phyloP scores from a whole-genome alignment of 2,888 invertebrate genomes.

The Lordiphosa andalusiaca region DNA sequence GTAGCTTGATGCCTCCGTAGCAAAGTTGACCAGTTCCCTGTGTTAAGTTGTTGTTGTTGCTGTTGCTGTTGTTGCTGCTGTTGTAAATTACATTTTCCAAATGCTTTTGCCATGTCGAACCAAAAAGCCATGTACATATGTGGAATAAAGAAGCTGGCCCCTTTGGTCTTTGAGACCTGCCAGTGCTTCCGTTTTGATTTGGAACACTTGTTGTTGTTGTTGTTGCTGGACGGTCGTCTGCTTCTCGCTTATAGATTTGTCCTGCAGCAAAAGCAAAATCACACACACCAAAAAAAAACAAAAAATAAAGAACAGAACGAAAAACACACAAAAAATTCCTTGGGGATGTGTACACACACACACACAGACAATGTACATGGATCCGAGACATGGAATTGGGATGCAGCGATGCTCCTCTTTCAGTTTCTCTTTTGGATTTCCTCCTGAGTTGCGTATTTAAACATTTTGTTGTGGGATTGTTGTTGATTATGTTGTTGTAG shows the following conservation, averaged over 20 bases:
- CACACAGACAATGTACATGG: constrained; percentile 25
- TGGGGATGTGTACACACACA: constrained; percentile 58
- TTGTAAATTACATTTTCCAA: constrained; percentile 78
- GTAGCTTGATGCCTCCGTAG: constrained; percentile 41
- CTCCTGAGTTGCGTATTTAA: constrained; percentile 26
- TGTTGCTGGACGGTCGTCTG: constrained; percentile 3
- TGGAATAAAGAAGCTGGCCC: constrained; percentile 50
- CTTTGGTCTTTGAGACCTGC: constrained; percentile 11
- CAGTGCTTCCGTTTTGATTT: constrained; percentile 56
- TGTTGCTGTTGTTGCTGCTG: constrained; percentile 25
- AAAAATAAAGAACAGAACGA: constrained; percentile 7
- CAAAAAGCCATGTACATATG: constrained; percentile 72
- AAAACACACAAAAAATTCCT: constrained; percentile 52
- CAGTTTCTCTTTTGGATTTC: constrained; percentile 17
- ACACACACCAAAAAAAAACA: constrained; percentile 30
- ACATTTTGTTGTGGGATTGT: constrained; percentile 23
- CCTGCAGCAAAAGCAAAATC: constrained; percentile 37
- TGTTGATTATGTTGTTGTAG: constrained; percentile 67
- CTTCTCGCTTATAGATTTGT: constrained; percentile 49
- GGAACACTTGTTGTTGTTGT: constrained; percentile 58
- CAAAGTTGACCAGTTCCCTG: constrained; percentile 33
- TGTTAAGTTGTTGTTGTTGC: constrained; percentile 13
- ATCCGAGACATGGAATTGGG: constrained; percentile 36
- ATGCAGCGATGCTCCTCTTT: constrained; percentile 27
- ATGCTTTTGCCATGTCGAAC: constrained; percentile 75